These are phyloP conservation scores for Gastrophryne carolinensis DNA, from an alignment of 2,797 vertebrate species.

Conservation along the genomic window DNA sequence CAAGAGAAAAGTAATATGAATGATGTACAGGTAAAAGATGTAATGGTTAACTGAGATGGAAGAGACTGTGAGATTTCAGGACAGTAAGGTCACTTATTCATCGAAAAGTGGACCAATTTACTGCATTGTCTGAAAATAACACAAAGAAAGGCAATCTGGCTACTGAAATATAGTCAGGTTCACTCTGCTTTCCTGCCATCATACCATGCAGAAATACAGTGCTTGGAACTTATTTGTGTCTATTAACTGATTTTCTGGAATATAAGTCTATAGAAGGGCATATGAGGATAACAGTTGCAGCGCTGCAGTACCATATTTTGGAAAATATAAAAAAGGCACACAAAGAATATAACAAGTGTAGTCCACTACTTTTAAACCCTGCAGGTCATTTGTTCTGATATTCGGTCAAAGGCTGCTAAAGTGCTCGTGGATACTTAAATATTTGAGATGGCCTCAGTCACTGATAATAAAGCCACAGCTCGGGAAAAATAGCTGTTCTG, in stretches of 20 bases:
- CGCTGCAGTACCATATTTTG: background rate
- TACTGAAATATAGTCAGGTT: background rate
- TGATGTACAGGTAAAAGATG: conserved; percentile 13
- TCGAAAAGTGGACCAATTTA: conserved; percentile 33
- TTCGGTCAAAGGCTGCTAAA: too few species aligned
- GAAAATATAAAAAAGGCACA: background rate
- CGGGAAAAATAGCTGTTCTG: too few species aligned
- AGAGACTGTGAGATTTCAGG: conserved; percentile 18
- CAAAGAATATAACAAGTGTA: background rate
- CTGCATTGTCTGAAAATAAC: conserved; percentile 17
- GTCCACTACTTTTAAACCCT: background rate
- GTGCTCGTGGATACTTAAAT: too few species aligned
- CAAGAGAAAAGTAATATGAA: background rate
- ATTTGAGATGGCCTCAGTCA: too few species aligned
- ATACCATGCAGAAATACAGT: background rate
- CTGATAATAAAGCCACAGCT: too few species aligned
- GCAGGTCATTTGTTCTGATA: background rate
- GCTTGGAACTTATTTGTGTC: background rate
- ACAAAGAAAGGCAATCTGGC: background rate
- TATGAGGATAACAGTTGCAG: background rate
- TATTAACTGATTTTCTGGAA: background rate
- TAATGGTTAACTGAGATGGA: conserved; percentile 28
- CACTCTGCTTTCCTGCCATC: background rate
- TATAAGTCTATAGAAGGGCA: background rate
- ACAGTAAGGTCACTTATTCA: conserved; percentile 33